Evolutionary conservation across 2,113 vertebrate genomes (phyloP).

Genomic region (Carassius auratus): DNA sequence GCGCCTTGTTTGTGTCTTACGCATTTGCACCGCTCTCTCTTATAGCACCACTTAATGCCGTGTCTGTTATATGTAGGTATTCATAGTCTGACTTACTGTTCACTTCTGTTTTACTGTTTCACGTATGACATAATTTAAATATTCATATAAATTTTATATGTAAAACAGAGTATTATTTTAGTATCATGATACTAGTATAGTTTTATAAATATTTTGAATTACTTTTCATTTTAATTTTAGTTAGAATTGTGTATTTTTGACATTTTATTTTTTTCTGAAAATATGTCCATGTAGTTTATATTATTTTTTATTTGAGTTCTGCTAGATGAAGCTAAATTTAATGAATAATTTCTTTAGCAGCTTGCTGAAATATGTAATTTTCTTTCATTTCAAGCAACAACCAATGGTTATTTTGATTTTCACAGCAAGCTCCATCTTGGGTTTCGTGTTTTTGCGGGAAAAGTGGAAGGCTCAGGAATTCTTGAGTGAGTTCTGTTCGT

Average conservation of each 20-base stretch:
- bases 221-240: neutral
- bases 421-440: constrained; percentile 91
- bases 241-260: neutral
- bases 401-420: constrained; percentile 25
- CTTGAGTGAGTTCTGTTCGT: constrained; percentile 82
- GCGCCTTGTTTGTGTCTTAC: constrained; percentile 88
- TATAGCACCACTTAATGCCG: constrained; percentile 87
- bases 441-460: constrained; percentile 93
- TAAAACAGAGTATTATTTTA: neutral
- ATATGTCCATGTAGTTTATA: neutral
- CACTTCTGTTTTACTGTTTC: neutral
- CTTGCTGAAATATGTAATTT: neutral
- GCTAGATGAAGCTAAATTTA: neutral
- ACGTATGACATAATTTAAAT: neutral
- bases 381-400: neutral
- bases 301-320: neutral
- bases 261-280: neutral
- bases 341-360: neutral
- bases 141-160: neutral
- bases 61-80: constrained; percentile 86
- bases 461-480: constrained; percentile 92
- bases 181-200: neutral
- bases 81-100: neutral
- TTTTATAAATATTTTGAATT: neutral
- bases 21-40: constrained; percentile 91